These are phyloP conservation scores for Ceratothoa steindachneri DNA, from an alignment of 2,888 invertebrate genomes.

Conservation along the genomic window DNA sequence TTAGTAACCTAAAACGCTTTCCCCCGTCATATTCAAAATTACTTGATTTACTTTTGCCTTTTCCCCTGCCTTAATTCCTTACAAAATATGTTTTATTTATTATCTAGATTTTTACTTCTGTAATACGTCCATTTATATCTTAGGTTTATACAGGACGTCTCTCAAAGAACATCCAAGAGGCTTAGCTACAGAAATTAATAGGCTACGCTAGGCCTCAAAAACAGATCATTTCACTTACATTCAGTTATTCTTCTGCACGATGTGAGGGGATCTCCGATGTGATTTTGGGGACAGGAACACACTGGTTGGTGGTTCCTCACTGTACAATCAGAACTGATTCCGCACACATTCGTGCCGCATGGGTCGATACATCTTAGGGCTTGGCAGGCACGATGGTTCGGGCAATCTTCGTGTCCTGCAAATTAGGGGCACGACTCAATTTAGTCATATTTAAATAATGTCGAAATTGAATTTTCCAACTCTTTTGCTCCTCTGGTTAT, in stretches of 20 bases:
- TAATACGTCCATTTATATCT: too few relatives aligned
- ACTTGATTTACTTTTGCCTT: too few relatives aligned
- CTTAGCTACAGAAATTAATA: background rate
- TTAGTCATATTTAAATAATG: background rate
- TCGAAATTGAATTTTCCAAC: too few relatives aligned
- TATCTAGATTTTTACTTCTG: too few relatives aligned
- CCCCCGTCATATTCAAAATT: too few relatives aligned
- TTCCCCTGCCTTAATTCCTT: too few relatives aligned
- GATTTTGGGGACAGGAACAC: conserved; percentile 65
- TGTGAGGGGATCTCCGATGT: conserved; percentile 72
- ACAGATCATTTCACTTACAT: conserved; percentile 18
- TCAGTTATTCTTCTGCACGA: conserved; percentile 56
- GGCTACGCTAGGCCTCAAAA: background rate
- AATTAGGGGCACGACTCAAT: too few relatives aligned
- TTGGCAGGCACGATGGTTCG: conserved; percentile 66
- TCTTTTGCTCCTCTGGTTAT: too few relatives aligned
- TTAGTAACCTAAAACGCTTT: too few relatives aligned
- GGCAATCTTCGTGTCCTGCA: conserved; percentile 71
- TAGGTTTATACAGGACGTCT: too few relatives aligned
- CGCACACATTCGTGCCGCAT: conserved; percentile 74
- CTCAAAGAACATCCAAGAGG: too few relatives aligned
- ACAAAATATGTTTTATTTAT: too few relatives aligned
- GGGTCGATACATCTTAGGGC: conserved; percentile 76
- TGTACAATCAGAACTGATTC: conserved; percentile 70
- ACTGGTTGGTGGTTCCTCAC: conserved; percentile 58